These are phyloP conservation scores for Elachura formosa DNA, from an alignment of 2,113 vertebrate genomes.

Conservation along the genomic window DNA sequence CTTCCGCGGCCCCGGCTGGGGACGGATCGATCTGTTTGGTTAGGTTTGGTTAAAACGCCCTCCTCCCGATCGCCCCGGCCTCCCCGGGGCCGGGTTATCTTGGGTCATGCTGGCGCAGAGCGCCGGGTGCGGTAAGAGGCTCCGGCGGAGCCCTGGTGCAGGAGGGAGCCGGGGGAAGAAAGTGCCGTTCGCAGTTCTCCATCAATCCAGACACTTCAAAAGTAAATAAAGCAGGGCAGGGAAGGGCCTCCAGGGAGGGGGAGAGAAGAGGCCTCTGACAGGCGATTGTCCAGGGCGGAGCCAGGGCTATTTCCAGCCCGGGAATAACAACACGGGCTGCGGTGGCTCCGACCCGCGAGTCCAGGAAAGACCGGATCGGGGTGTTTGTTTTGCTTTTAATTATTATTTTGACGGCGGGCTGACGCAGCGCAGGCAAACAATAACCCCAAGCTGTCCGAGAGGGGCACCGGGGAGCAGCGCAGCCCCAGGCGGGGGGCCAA, in stretches of 20 bases:
- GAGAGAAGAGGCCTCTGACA: slow-evolving; percentile 39
- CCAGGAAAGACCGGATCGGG: slow-evolving; percentile 55
- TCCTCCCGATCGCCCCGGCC: neutral
- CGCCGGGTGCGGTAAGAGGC: slow-evolving; percentile 8
- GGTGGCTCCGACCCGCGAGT: neutral
- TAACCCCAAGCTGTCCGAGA: neutral
- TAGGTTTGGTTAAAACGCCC: neutral
- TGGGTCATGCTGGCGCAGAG: slow-evolving; percentile 16
- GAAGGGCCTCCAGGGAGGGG: slow-evolving; percentile 11
- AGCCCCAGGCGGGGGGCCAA: neutral
- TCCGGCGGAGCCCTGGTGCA: neutral
- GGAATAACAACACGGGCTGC: slow-evolving; percentile 30
- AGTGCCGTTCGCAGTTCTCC: neutral
- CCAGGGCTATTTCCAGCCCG: slow-evolving; percentile 2
- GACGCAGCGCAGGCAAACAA: slow-evolving; percentile 2
- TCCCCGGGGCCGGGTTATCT: slow-evolving; percentile 40
- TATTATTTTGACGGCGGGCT: slow-evolving; percentile 41
- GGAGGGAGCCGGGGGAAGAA: neutral
- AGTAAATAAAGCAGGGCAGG: slow-evolving; percentile 51
- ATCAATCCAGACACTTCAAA: slow-evolving; percentile 32
- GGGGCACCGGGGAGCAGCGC: neutral
- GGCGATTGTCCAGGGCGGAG: slow-evolving; percentile 33
- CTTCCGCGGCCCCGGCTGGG: neutral
- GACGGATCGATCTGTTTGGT: neutral
- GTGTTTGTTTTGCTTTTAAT: slow-evolving; percentile 57